phyloP scores from a whole-genome alignment of 2,888 invertebrate genomes.

The Palloptera scutellata region DNA sequence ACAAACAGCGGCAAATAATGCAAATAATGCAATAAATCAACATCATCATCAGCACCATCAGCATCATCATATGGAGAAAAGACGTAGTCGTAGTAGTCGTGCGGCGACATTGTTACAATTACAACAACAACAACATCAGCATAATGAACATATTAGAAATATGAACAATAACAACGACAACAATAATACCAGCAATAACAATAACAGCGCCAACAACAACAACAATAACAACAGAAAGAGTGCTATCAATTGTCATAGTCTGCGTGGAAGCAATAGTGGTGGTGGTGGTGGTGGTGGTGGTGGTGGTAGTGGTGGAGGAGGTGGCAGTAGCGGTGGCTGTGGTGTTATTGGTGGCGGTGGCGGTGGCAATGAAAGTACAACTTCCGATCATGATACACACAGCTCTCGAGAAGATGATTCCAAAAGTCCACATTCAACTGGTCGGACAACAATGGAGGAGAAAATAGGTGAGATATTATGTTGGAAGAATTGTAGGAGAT shows the following conservation, averaged over 20 bases:
- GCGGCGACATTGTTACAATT: constrained; percentile 38
- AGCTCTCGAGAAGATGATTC: constrained; percentile 64
- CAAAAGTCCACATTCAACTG: constrained; percentile 61
- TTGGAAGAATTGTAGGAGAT: not conserved
- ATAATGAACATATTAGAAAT: constrained; percentile 37
- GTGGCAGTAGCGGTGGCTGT: constrained; percentile 36
- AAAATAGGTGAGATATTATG: constrained; percentile 55
- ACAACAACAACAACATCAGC: constrained; percentile 42
- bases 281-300: constrained; percentile 32
- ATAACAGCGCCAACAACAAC: constrained; percentile 32
- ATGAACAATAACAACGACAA: constrained; percentile 36
- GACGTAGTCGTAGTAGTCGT: constrained; percentile 49
- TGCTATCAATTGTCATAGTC: constrained; percentile 40
- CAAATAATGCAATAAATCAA: constrained; percentile 40
- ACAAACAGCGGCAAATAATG: constrained; percentile 50
- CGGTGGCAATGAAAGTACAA: constrained; percentile 54
- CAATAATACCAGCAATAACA: constrained; percentile 32
- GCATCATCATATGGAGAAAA: constrained; percentile 44
- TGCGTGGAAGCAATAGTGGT: constrained; percentile 32
- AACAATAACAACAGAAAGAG: constrained; percentile 35
- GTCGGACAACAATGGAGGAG: constrained; percentile 55
- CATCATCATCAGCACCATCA: constrained; percentile 28
- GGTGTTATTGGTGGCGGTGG: constrained; percentile 34
- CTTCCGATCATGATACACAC: constrained; percentile 61
- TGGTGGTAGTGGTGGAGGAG: constrained; percentile 34